Conservation (phyloP, 2,888 invertebrate genomes). For the Geotrupes spiniger region DNA sequence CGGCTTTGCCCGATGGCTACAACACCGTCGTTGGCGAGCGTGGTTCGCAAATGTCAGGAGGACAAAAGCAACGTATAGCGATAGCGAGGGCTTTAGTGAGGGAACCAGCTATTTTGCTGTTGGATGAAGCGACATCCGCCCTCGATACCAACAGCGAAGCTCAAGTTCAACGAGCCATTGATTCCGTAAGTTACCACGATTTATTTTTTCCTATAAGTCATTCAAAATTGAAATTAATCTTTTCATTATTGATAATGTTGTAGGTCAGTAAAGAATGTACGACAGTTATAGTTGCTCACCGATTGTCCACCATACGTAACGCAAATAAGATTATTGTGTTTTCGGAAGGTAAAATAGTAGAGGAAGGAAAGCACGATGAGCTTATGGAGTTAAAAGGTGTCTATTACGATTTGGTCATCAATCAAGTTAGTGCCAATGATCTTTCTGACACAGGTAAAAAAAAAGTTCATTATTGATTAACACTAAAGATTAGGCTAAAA, state of each 20-base stretch:
- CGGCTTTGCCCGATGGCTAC: conserved; percentile 73
- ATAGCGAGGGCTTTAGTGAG: conserved; percentile 84
- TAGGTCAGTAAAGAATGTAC: conserved; percentile 70
- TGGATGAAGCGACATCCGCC: conserved; percentile 90
- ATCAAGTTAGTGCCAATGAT: conserved; percentile 50
- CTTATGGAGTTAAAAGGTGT: conserved; percentile 63
- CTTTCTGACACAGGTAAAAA: background rate
- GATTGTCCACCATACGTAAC: conserved; percentile 69
- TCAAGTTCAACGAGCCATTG: conserved; percentile 80
- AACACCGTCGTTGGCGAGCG: conserved; percentile 82
- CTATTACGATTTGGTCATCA: conserved; percentile 68
- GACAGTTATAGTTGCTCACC: conserved; percentile 76
- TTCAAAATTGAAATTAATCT: background rate
- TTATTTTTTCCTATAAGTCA: background rate
- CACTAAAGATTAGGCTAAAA: too few species aligned
- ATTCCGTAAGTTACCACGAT: conserved; percentile 60
- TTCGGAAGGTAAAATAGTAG: conserved; percentile 65
- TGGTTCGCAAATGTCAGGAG: conserved; percentile 79
- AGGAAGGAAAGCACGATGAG: conserved; percentile 68
- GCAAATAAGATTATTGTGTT: conserved; percentile 74
- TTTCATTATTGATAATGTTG: conserved; percentile 18
- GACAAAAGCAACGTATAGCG: conserved; percentile 87
- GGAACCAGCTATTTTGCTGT: conserved; percentile 72
- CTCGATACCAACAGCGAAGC: conserved; percentile 85
- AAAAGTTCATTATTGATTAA: too few species aligned